phyloP scores from a whole-genome alignment of 2,888 invertebrate species.

The Nysson spinosus region DNA sequence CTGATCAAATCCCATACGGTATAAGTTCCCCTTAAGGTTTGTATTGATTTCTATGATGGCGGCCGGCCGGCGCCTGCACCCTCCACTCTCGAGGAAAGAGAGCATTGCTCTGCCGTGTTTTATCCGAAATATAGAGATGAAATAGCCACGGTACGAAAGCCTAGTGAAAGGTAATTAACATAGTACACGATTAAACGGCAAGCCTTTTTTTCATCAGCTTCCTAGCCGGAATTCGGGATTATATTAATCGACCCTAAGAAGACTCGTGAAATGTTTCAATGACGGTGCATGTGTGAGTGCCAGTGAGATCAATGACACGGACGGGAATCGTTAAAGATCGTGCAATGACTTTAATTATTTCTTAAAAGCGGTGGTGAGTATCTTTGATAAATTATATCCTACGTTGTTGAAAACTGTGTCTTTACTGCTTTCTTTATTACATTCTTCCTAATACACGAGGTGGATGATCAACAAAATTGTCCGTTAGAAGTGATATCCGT shows the following conservation, averaged over 20 bases:
- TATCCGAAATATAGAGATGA: constrained; percentile 30
- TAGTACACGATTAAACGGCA: not conserved
- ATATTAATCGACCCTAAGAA: constrained; percentile 1
- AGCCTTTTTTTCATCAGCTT: not conserved
- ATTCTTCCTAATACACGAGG: not conserved
- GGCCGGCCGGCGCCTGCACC: constrained; percentile 62
- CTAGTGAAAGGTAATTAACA: not conserved
- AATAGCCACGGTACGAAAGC: constrained; percentile 3
- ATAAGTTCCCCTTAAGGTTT: constrained; percentile 60
- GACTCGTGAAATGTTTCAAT: constrained; percentile 4
- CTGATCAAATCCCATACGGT: constrained; percentile 20
- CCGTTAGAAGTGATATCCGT: too few relatives aligned
- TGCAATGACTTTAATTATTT: constrained; percentile 16
- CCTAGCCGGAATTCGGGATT: not conserved
- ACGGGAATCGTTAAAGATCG: constrained; percentile 15
- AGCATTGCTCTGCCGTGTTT: constrained; percentile 31
- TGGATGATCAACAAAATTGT: not conserved
- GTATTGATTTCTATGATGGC: constrained; percentile 74
- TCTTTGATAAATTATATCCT: not conserved
- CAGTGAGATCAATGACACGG: constrained; percentile 38
- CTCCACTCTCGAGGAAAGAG: constrained; percentile 39
- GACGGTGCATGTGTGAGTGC: constrained; percentile 21
- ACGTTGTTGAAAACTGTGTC: not conserved
- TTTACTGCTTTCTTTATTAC: not conserved
- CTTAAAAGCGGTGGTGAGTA: constrained; percentile 29